phyloP scores from a whole-genome alignment of 2,113 vertebrate species.

The Elephantulus edwardii region DNA sequence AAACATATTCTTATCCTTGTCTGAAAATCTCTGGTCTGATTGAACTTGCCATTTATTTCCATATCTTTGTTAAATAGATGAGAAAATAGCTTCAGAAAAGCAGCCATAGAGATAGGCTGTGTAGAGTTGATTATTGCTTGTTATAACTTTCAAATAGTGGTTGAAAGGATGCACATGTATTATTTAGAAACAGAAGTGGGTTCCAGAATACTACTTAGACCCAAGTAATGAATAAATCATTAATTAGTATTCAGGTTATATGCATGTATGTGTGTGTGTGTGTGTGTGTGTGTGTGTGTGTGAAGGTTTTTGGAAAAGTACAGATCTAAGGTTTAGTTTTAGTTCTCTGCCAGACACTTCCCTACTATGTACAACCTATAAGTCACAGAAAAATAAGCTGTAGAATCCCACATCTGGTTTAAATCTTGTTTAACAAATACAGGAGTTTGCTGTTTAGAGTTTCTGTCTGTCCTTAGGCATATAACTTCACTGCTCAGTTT shows the following conservation, averaged over 20 bases:
- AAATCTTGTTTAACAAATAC: no score
- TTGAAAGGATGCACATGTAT: conserved; percentile 51
- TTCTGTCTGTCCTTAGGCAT: neutral
- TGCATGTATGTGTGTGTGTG: neutral
- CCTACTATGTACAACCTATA: neutral
- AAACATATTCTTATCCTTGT: neutral
- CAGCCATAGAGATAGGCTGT: neutral
- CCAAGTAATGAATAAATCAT: conserved; percentile 57
- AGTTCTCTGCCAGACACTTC: neutral
- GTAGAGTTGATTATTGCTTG: neutral
- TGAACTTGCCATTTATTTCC: conserved; percentile 26
- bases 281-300: neutral
- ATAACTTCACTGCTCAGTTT: neutral
- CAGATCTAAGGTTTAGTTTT: neutral
- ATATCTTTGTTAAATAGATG: conserved; percentile 11
- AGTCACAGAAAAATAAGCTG: neutral
- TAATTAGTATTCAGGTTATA: neutral
- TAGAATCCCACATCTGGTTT: neutral
- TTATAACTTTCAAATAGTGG: conserved; percentile 33
- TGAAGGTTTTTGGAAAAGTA: neutral
- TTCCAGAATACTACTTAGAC: conserved; percentile 57
- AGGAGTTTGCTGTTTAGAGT: neutral
- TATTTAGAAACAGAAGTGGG: conserved; percentile 47
- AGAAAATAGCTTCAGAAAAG: conserved; percentile 41
- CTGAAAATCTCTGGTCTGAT: neutral